These are phyloP conservation scores for Schizopygopsis malacanthus DNA, from an alignment of 2,797 vertebrate species.

Conservation along the genomic window DNA sequence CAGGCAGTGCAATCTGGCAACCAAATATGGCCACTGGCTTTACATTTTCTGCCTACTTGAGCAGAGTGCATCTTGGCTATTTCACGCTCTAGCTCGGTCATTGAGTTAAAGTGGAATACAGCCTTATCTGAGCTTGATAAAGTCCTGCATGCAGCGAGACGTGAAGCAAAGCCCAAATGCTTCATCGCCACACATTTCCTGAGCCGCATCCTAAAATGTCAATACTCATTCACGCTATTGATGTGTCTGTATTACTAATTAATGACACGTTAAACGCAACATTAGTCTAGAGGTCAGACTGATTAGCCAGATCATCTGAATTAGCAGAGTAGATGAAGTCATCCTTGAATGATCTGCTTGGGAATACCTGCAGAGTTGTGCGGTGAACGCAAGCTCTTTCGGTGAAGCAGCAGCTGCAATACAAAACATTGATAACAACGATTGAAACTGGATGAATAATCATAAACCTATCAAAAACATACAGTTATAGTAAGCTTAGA, in stretches of 20 bases:
- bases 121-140: conserved; percentile 33
- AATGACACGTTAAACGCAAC: conserved; percentile 51
- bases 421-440: neutral
- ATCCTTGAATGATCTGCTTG: conserved; percentile 13
- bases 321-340: conserved; percentile 40
- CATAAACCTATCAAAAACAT: neutral
- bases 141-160: neutral
- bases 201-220: conserved; percentile 36
- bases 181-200: conserved; percentile 19
- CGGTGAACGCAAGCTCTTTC: neutral
- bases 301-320: conserved; percentile 47
- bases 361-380: neutral
- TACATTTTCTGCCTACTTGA: conserved; percentile 18
- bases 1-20: conserved; percentile 13
- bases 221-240: conserved; percentile 43
- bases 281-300: conserved; percentile 51
- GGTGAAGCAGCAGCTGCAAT: neutral
- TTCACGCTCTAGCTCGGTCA: conserved; percentile 41
- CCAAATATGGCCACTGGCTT: neutral
- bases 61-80: conserved; percentile 39
- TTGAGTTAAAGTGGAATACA: conserved; percentile 46
- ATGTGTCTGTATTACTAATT: conserved; percentile 57
- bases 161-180: conserved; percentile 3
- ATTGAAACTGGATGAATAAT: neutral
- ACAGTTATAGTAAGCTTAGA: too few relatives aligned